phyloP scores from a whole-genome alignment of 2,113 vertebrate genomes.

The Alethe diademata region DNA sequence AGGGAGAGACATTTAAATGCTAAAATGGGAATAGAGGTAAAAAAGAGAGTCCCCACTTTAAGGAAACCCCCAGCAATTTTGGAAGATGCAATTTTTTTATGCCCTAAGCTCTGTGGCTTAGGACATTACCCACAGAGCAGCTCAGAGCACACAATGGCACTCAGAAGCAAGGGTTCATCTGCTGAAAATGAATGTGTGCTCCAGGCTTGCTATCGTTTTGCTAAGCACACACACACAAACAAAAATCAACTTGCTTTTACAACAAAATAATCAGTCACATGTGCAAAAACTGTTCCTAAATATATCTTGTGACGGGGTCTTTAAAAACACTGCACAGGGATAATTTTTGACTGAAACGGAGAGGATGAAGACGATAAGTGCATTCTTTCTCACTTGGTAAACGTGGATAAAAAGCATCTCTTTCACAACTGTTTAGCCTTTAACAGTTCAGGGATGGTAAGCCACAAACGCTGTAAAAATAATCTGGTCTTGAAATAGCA shows the following conservation, averaged over 20 bases:
- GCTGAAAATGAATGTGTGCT: background rate
- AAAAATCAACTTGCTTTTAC: background rate
- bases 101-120: background rate
- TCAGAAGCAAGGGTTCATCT: background rate
- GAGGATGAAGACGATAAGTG: background rate
- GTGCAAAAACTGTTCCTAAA: background rate
- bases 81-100: background rate
- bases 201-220: background rate
- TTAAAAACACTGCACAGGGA: background rate
- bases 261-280: background rate
- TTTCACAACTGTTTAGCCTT: background rate
- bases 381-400: background rate
- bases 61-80: background rate
- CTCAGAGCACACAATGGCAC: background rate
- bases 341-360: background rate
- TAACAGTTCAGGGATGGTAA: background rate
- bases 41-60: background rate
- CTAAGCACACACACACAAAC: background rate
- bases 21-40: background rate
- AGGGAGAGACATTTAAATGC: background rate
- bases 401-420: background rate
- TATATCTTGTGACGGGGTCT: background rate
- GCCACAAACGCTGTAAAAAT: background rate
- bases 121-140: background rate
- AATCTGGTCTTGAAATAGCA: conserved; percentile 21